Conservation (phyloP, 1,140 invertebrate genomes). For the Steinernema khuongi region DNA sequence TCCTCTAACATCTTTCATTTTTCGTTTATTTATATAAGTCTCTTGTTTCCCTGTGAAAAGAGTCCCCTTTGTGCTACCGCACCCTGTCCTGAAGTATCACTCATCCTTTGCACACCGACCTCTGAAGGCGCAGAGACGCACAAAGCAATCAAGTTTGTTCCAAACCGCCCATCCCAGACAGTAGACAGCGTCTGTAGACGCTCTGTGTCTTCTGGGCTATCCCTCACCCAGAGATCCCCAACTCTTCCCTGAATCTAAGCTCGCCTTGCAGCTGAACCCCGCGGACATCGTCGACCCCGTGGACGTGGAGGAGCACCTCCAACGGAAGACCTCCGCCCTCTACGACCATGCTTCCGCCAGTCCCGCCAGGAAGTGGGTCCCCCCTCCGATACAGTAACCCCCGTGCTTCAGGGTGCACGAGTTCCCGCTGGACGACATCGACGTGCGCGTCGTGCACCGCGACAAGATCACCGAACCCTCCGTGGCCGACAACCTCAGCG, state of each 20-base stretch:
- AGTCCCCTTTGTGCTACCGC: no score
- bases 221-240: neutral
- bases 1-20: no score
- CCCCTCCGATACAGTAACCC: neutral
- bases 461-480: slow-evolving; percentile 33
- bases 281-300: slow-evolving; percentile 40
- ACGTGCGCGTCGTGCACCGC: slow-evolving; percentile 34
- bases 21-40: no score
- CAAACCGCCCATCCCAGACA: no score
- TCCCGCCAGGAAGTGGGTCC: slow-evolving; percentile 13
- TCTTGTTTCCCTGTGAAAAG: no score
- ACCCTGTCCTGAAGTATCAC: no score
- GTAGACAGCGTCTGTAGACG: neutral
- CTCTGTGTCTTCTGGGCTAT: neutral
- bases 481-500: neutral
- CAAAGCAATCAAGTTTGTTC: no score
- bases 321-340: slow-evolving; percentile 40
- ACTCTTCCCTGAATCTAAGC: neutral
- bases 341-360: slow-evolving; percentile 36
- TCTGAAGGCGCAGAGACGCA: no score
- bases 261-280: slow-evolving; percentile 25
- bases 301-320: slow-evolving; percentile 50
- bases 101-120: no score
- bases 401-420: slow-evolving; percentile 39
- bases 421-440: slow-evolving; percentile 48